Percentiles rank a stretch among this genome's conserved stretches.
Conservation (phyloP, 2,888 invertebrate genomes). For the Erebia epiphron region DNA sequence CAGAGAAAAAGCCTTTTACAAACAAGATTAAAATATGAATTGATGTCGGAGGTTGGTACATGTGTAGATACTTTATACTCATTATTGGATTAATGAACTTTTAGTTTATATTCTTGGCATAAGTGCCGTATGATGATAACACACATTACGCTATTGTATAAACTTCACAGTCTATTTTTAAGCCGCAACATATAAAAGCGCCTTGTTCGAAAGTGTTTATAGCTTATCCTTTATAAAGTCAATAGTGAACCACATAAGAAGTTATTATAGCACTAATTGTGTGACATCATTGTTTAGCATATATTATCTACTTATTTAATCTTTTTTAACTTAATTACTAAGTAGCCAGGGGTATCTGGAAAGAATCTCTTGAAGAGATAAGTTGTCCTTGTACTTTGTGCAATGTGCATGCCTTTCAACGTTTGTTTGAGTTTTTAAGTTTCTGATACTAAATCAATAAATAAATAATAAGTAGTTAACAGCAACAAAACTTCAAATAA, state of each 20-base stretch:
- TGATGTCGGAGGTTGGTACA: neutral
- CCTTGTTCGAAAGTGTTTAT: slow-evolving; percentile 4
- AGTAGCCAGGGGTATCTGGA: too few species aligned
- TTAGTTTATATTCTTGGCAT: slow-evolving; percentile 47
- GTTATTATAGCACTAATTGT: neutral
- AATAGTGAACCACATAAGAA: neutral
- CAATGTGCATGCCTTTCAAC: too few species aligned
- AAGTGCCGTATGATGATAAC: slow-evolving; percentile 39
- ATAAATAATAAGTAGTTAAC: too few species aligned
- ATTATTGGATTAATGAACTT: slow-evolving; percentile 67
- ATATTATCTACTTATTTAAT: too few species aligned
- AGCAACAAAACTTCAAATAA: too few species aligned
- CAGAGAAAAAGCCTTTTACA: too few species aligned
- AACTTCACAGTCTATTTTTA: slow-evolving; percentile 37
- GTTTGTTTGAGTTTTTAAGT: too few species aligned
- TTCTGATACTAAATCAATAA: too few species aligned
- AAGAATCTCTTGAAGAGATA: too few species aligned
- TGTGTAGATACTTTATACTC: slow-evolving; percentile 43
- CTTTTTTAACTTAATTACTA: too few species aligned
- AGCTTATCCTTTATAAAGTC: neutral
- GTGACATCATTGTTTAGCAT: neutral
- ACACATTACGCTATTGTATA: slow-evolving; percentile 38
- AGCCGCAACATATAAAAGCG: slow-evolving; percentile 5
- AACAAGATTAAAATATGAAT: too few species aligned
- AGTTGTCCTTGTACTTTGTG: too few species aligned